A percentile compares a stretch with the other conserved stretches of the same genome.
Evolutionary conservation across 2,113 vertebrate species (phyloP).

Genomic region (Coptodon rendalli): DNA sequence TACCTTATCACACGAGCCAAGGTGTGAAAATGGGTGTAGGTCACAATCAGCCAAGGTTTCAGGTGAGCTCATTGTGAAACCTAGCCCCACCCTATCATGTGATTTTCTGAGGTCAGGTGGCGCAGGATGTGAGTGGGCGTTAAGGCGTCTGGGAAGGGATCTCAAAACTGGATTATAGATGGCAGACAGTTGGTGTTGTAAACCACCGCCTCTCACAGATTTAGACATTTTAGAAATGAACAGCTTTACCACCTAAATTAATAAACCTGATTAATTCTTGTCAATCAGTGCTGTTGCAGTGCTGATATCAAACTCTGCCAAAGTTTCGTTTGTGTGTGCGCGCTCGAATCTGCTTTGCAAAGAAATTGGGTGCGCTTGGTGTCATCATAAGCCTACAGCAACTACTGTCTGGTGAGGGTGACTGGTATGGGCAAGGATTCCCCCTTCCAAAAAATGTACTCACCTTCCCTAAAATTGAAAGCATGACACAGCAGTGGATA

Average conservation of each 20-base stretch:
- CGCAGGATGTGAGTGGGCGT: neutral
- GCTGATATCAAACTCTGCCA: neutral
- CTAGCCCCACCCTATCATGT: neutral
- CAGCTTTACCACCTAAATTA: neutral
- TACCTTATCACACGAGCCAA: neutral
- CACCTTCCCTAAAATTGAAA: neutral
- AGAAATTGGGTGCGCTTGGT: neutral
- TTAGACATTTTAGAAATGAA: neutral
- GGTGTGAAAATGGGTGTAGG: neutral
- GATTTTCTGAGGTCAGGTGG: neutral
- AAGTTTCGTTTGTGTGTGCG: rapidly evolving
- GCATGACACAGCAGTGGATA: neutral
- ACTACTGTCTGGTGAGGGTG: neutral
- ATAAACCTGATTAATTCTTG: neutral
- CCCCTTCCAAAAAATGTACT: neutral
- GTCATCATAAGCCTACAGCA: neutral
- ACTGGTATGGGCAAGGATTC: neutral
- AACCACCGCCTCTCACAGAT: neutral
- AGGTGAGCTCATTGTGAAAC: neutral
- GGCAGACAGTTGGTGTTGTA: rapidly evolving
- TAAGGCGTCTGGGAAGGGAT: neutral
- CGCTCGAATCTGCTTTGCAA: neutral
- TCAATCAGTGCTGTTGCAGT: neutral
- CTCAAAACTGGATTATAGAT: neutral
- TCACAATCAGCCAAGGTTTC: neutral